Conservation (phyloP, 2,113 vertebrate species). For the Columbina picui region DNA sequence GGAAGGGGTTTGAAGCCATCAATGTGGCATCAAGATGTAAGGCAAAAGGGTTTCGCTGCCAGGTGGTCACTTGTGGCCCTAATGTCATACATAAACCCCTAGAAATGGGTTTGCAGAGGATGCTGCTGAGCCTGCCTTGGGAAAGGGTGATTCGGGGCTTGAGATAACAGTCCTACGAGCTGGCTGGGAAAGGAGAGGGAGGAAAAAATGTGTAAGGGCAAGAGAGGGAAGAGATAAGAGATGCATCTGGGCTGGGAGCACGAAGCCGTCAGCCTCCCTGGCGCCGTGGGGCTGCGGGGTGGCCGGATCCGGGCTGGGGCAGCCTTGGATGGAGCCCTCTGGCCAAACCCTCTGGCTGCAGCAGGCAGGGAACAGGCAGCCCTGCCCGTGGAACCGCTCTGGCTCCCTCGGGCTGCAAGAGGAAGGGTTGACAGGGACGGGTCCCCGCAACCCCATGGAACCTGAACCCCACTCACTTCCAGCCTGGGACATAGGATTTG, state of each 20-base stretch:
- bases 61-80: neutral
- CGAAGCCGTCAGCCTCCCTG: neutral
- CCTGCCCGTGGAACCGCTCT: neutral
- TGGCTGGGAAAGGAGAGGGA: neutral
- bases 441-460: neutral
- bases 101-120: neutral
- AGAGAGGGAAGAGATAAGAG: slow-evolving; percentile 26
- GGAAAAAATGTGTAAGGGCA: neutral
- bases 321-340: slow-evolving; percentile 2
- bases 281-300: neutral
- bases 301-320: accelerated
- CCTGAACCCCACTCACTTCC: neutral
- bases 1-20: neutral
- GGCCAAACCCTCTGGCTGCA: neutral
- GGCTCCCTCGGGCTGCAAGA: neutral
- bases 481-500: neutral
- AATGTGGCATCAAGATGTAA: neutral
- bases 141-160: neutral
- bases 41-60: neutral
- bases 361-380: neutral
- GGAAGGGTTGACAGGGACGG: neutral
- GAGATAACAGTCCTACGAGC: neutral
- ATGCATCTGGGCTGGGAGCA: neutral
- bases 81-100: accelerated
- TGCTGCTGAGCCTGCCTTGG: neutral